Evolutionary conservation across 1,140 invertebrate species (phyloP).

Genomic region (Pseudomyrmex pallidus): DNA sequence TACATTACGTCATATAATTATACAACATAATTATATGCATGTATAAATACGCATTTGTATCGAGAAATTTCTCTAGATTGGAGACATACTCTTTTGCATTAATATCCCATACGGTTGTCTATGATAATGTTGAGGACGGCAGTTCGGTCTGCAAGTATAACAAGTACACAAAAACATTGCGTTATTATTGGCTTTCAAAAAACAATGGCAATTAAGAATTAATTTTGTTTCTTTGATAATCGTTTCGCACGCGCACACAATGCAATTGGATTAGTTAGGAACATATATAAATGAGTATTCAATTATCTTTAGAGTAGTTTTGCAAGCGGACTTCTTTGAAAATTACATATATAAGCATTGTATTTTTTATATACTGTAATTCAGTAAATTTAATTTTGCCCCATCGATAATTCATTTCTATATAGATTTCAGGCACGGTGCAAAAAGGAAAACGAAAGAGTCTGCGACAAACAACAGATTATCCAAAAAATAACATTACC

Average conservation of each 20-base stretch:
- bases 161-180: constrained; percentile 70
- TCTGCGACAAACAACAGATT: constrained; percentile 22
- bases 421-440: constrained; percentile 68
- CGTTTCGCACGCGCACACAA: constrained; percentile 11
- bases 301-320: neutral
- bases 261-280: constrained; percentile 1
- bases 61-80: constrained; percentile 61
- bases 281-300: neutral
- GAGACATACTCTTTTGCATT: constrained; percentile 69
- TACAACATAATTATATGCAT: constrained; percentile 62
- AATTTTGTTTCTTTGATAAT: constrained; percentile 38
- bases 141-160: constrained; percentile 80
- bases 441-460: constrained; percentile 72
- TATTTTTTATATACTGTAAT: neutral
- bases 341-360: neutral
- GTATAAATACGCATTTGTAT: constrained; percentile 58
- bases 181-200: constrained; percentile 67
- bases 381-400: neutral
- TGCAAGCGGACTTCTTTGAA: constrained; percentile 38
- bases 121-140: constrained; percentile 81
- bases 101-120: constrained; percentile 81
- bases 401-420: neutral
- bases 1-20: constrained; percentile 48
- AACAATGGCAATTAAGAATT: constrained; percentile 26
- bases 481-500: constrained; percentile 17